Percentiles rank a stretch among this genome's conserved stretches.
These are phyloP conservation scores for Stenolophus ochropezus DNA, from an alignment of 2,888 invertebrate species.

Conservation along the genomic window DNA sequence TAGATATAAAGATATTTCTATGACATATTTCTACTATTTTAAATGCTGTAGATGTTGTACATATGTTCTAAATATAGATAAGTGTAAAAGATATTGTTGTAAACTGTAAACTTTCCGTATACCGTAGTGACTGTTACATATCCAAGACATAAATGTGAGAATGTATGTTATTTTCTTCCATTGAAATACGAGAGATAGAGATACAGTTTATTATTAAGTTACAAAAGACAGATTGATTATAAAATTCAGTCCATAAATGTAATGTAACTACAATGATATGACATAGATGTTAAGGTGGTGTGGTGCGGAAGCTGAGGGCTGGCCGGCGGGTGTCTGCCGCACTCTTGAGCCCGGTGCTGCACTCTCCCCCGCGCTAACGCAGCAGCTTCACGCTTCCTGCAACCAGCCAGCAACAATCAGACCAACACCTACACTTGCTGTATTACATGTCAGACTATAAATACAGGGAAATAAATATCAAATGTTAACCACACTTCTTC, in stretches of 20 bases:
- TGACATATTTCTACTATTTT: constrained; percentile 55
- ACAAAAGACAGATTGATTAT: constrained; percentile 25
- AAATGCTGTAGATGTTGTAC: constrained; percentile 60
- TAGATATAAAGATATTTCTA: constrained; percentile 56
- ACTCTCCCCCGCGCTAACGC: constrained; percentile 46
- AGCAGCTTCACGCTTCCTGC: constrained; percentile 55
- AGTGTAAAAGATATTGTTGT: constrained; percentile 40
- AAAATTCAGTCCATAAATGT: constrained; percentile 34
- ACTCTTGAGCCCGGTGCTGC: constrained; percentile 53
- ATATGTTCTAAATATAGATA: constrained; percentile 47
- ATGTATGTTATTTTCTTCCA: constrained; percentile 36
- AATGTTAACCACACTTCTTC: no score
- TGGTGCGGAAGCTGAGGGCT: not conserved
- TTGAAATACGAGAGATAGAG: constrained; percentile 1
- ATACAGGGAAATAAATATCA: constrained; percentile 56
- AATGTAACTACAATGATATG: constrained; percentile 31
- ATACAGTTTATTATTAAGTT: constrained; percentile 48
- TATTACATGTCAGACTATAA: constrained; percentile 52
- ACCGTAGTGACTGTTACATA: constrained; percentile 53
- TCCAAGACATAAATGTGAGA: constrained; percentile 57
- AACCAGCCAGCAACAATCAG: constrained; percentile 43
- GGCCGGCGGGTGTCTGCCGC: constrained; percentile 6
- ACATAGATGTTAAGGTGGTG: constrained; percentile 40
- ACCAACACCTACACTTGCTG: constrained; percentile 39
- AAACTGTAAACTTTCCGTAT: constrained; percentile 45